Evolutionary conservation across 1,140 invertebrate species (phyloP), one percentile per base, ranked within the genome.

Genomic region (Dufourea novaeangliae): DNA sequence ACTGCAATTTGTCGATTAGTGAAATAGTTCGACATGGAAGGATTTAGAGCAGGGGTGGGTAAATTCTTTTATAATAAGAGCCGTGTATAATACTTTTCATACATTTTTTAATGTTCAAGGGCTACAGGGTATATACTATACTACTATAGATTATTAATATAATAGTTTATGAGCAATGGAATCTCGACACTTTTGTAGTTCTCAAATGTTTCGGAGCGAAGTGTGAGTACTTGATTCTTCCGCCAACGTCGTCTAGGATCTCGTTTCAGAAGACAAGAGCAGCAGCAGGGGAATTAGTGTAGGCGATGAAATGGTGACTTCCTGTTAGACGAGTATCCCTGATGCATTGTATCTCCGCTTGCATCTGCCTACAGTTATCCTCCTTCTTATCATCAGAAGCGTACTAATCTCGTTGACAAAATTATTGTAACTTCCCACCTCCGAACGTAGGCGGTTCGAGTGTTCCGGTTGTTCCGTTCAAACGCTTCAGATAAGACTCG

Each of bases 361-460:
- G 4, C 32, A 37, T 54, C 22, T 37, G 32, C 32, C 20, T 32
- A n/a, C 44, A 50, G 32, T 68, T 54, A 52, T 37, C 14, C 22
- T 2, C n/a, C 22, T 20, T 68, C 6, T 8, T 37, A 6, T 34
- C 46, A 17, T 22, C 17, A 2, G 3, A 3, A 34, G 20, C 2
- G 10, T 34, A 17, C 66, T 54, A 54, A 52, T 17, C 46, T 37
- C 32, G 3, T 32, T 46, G 62, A 44, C 37, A 44, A 25, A 44
- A 64, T 64, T 64, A 64, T 64, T 64, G 37, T 14, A 64, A 64
- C 27, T 44, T 64, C 20, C 62, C 22, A 10, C 17, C 8, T 37
- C 32, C 10, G 17, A n/a, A 6, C 57, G 57, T 61, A 37, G 57
- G 57, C 57, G n/a, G 57, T 61, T 61, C 34, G 22, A 34, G 32